phyloP scores from a whole-genome alignment of 2,888 invertebrate genomes.

The Drosophila fungiperda region DNA sequence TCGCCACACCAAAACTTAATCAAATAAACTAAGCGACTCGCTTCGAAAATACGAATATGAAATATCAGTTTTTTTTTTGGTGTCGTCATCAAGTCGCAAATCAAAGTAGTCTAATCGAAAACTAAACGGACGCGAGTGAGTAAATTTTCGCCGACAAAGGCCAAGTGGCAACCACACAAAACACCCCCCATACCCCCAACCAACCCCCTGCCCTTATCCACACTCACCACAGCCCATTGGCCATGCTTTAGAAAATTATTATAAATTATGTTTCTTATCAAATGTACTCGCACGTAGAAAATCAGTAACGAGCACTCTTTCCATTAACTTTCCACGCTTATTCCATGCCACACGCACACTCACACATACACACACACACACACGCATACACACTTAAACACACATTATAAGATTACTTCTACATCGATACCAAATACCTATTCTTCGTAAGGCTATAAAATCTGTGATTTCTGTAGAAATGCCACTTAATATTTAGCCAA shows the following conservation, averaged over 20 bases:
- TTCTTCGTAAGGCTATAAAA: background rate
- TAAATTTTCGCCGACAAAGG: slow-evolving; percentile 82
- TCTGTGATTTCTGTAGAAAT: background rate
- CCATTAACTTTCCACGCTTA: slow-evolving; percentile 15
- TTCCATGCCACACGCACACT: slow-evolving; percentile 1
- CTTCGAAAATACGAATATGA: slow-evolving; percentile 33
- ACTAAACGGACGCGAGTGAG: slow-evolving; percentile 73
- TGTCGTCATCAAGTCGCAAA: slow-evolving; percentile 76
- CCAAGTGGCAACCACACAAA: slow-evolving; percentile 36
- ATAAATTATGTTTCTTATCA: slow-evolving; percentile 78
- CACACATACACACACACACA: background rate
- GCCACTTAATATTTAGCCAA: background rate
- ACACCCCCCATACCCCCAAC: background rate
- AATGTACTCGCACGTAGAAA: slow-evolving; percentile 18
- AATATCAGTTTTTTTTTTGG: slow-evolving; percentile 62
- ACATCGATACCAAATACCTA: slow-evolving; percentile 14
- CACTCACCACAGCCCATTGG: slow-evolving; percentile 51
- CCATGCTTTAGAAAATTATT: slow-evolving; percentile 74
- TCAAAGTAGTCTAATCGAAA: slow-evolving; percentile 80
- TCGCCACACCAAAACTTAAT: slow-evolving; percentile 48
- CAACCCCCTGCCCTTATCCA: background rate
- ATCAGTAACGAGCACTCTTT: slow-evolving; percentile 45
- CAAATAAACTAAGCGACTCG: slow-evolving; percentile 64
- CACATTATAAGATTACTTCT: slow-evolving; percentile 19
- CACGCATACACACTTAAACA: background rate